phyloP scores from a whole-genome alignment of 2,113 vertebrate species.

The Nesoenas mayeri region DNA sequence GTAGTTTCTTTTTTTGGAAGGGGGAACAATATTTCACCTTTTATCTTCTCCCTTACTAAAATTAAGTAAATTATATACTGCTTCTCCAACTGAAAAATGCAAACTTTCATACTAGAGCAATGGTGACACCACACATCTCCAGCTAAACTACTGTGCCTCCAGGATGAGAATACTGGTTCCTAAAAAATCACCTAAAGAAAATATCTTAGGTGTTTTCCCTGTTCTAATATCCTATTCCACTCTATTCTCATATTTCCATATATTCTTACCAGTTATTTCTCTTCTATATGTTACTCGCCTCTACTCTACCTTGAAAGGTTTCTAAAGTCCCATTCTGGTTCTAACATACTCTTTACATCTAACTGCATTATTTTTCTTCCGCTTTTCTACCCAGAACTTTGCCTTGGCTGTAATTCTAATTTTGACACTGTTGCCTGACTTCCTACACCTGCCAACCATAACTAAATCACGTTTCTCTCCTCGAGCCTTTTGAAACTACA shows the following conservation, averaged over 20 bases:
- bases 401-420: neutral
- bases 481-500: neutral
- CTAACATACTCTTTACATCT: neutral
- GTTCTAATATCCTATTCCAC: neutral
- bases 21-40: neutral
- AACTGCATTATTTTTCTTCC: neutral
- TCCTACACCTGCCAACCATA: neutral
- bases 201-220: neutral
- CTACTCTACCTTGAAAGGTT: neutral
- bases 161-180: neutral
- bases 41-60: neutral
- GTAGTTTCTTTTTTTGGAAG: neutral
- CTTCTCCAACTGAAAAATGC: neutral
- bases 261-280: neutral
- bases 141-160: neutral
- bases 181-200: neutral
- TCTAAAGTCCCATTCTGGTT: neutral
- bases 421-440: neutral
- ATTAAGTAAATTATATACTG: neutral
- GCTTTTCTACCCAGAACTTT: neutral
- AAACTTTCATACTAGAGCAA: neutral
- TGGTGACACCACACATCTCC: accelerated
- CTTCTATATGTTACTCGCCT: neutral
- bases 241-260: neutral
- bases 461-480: neutral